Percentiles rank a stretch among this genome's conserved stretches.
Evolutionary conservation across 2,888 invertebrate genomes (phyloP).

Genomic region (Drosophila lacicola): DNA sequence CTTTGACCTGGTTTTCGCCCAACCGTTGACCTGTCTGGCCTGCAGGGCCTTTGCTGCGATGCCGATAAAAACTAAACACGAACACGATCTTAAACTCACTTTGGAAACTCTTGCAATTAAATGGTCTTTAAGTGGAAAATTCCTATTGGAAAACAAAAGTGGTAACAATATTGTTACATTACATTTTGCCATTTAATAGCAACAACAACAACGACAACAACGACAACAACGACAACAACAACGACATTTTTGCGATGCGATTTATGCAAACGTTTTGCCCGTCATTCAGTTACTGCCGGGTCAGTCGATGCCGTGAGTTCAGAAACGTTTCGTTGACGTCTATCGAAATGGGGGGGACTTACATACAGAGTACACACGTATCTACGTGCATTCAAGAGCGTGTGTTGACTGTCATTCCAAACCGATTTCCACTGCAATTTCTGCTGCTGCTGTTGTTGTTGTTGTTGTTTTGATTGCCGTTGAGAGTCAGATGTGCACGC

Average conservation of each 20-base stretch:
- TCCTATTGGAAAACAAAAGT: neutral
- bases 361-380: neutral
- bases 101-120: constrained; percentile 21
- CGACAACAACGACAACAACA: constrained; percentile 11
- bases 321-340: constrained; percentile 21
- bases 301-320: constrained; percentile 32
- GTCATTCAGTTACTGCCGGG: constrained; percentile 45
- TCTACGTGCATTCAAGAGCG: neutral
- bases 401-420: constrained; percentile 15
- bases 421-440: constrained; percentile 27
- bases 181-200: constrained; percentile 8
- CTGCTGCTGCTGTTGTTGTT: constrained; percentile 14
- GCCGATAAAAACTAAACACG: neutral
- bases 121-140: constrained; percentile 15
- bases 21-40: neutral
- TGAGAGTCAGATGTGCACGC: constrained; percentile 34
- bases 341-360: neutral
- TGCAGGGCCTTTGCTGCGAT: constrained; percentile 6
- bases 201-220: constrained; percentile 2
- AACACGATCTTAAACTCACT: neutral
- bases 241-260: constrained; percentile 9
- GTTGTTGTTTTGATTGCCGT: constrained; percentile 15
- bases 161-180: constrained; percentile 14
- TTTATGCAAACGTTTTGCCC: constrained; percentile 30
- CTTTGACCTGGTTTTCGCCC: neutral